These are phyloP conservation scores for Sebastes matsubarae DNA, from an alignment of 2,797 vertebrate species.

Conservation along the genomic window DNA sequence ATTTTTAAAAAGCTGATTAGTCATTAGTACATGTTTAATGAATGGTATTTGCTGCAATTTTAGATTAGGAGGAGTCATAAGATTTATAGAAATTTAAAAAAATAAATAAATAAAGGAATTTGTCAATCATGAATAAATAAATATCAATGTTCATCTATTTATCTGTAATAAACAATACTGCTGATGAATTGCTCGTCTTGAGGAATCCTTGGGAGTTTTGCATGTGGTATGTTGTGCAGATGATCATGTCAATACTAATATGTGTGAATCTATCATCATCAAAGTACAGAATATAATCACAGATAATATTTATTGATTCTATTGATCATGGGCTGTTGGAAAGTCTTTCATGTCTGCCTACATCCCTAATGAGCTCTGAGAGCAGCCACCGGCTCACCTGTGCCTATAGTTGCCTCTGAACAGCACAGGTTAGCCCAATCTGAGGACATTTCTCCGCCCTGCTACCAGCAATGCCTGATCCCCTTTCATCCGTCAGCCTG, in stretches of 20 bases:
- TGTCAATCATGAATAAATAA: neutral
- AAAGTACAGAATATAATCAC: neutral
- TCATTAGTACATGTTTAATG: neutral
- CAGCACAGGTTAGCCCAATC: no score
- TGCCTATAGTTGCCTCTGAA: no score
- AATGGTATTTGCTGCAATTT: neutral
- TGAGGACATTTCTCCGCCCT: no score
- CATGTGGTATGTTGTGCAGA: neutral
- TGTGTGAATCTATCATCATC: neutral
- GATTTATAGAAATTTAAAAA: neutral
- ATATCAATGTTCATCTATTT: neutral
- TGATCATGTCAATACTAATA: neutral
- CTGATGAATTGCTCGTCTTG: neutral
- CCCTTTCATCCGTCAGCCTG: fast-evolving
- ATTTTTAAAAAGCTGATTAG: neutral
- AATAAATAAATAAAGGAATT: neutral
- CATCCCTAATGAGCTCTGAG: no score
- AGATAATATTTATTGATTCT: neutral
- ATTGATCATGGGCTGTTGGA: no score
- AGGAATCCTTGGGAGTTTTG: neutral
- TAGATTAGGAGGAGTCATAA: neutral
- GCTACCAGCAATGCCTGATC: no score
- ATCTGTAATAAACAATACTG: neutral
- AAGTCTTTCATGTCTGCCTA: no score
- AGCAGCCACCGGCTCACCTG: no score